These are phyloP conservation scores for Eristalinus sepulchralis DNA, from an alignment of 2,888 invertebrate genomes.

Conservation along the genomic window DNA sequence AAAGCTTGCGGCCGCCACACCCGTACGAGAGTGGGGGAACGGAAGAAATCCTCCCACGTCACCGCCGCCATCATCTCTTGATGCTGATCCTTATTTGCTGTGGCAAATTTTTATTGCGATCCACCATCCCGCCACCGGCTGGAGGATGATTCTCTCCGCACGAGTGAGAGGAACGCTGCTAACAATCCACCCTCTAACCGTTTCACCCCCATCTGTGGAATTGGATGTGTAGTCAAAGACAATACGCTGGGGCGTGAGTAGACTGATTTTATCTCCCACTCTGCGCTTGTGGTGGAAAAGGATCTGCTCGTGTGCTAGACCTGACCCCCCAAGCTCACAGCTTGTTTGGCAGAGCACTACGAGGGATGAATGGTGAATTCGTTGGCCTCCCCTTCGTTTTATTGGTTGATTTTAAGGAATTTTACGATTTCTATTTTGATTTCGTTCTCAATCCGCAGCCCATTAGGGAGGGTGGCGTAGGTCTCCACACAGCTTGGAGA, in stretches of 20 bases:
- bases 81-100: constrained; percentile 42
- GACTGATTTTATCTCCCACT: not conserved
- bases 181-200: too few relatives aligned
- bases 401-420: constrained; percentile 70
- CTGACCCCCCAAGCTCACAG: not conserved
- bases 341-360: not conserved
- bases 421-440: constrained; percentile 68
- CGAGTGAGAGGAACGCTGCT: not conserved
- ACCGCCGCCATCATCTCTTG: constrained; percentile 1
- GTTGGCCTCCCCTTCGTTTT: constrained; percentile 40
- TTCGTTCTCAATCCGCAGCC: constrained; percentile 54
- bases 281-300: not conserved
- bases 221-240: constrained; percentile 61
- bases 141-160: constrained; percentile 40
- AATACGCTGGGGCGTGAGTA: constrained; percentile 45
- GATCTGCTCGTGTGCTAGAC: constrained; percentile 1
- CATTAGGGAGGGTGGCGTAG: constrained; percentile 7
- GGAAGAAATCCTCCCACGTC: not conserved
- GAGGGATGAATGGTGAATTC: constrained; percentile 60
- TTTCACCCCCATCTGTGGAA: constrained; percentile 9
- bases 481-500: not conserved
- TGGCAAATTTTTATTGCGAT: constrained; percentile 69
- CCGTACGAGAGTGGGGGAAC: not conserved
- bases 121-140: constrained; percentile 16
- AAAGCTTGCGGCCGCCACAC: constrained; percentile 51